Conservation (phyloP, 2,113 vertebrate species). For the Diglossa brunneiventris region DNA sequence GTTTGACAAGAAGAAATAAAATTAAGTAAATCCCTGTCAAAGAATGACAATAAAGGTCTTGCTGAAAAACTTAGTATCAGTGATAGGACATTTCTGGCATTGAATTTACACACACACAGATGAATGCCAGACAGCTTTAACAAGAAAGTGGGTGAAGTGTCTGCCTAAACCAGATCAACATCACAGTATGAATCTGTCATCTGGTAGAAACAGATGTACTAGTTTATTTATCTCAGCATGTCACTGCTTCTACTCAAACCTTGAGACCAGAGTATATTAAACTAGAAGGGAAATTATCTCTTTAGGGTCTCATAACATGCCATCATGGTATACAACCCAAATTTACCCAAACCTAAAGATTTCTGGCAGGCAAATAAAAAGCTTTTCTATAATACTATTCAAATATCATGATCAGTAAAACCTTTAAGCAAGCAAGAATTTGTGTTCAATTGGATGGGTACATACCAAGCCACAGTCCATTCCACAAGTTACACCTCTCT, state of each 20-base stretch:
- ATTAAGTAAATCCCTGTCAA: background rate
- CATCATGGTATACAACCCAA: fast-evolving
- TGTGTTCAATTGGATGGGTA: background rate
- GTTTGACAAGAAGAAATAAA: background rate
- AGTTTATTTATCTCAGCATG: background rate
- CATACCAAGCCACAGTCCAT: background rate
- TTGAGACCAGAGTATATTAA: background rate
- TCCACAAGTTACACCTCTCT: background rate
- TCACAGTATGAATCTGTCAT: background rate
- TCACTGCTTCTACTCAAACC: background rate
- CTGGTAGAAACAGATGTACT: background rate
- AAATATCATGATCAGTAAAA: background rate
- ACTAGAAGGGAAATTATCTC: background rate
- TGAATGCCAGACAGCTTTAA: conserved; percentile 1
- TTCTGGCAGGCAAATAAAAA: background rate
- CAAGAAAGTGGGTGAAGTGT: background rate
- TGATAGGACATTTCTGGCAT: background rate
- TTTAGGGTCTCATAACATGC: background rate
- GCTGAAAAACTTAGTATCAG: background rate
- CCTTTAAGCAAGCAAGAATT: background rate
- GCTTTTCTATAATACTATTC: background rate
- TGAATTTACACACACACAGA: background rate
- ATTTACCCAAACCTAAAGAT: background rate
- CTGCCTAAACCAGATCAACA: background rate
- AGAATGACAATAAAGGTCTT: background rate